phyloP scores from a whole-genome alignment of 2,113 vertebrate genomes.

The Ctenomys sociabilis region DNA sequence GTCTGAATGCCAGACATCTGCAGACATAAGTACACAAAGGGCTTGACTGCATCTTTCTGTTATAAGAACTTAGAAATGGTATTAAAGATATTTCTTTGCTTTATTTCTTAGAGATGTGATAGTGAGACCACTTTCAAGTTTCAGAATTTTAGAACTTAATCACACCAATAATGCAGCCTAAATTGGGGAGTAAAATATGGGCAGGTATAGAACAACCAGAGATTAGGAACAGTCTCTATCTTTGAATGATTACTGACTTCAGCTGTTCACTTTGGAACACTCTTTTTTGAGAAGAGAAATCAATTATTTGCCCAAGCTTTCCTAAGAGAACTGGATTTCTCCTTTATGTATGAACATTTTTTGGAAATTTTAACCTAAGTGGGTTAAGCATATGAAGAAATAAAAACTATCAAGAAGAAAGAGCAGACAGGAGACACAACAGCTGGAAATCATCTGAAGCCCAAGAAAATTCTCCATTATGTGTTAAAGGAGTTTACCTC shows the following conservation, averaged over 20 bases:
- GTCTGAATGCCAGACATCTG: neutral
- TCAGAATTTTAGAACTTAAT: neutral
- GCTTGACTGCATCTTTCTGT: neutral
- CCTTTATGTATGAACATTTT: neutral
- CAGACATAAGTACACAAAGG: neutral
- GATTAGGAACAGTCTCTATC: neutral
- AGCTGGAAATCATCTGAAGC: neutral
- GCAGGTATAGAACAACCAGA: neutral
- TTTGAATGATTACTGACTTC: neutral
- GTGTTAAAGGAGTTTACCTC: neutral
- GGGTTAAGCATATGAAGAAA: neutral
- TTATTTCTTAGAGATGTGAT: neutral
- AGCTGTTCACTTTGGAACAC: neutral
- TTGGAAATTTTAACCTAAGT: constrained; percentile 7
- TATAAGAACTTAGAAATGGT: neutral
- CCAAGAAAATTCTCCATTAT: no score
- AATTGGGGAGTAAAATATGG: neutral
- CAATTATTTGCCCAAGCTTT: neutral
- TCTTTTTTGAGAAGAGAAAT: neutral
- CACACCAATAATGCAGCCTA: neutral
- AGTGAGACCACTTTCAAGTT: neutral
- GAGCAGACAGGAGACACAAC: neutral
- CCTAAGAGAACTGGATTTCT: neutral
- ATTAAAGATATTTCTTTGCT: neutral
- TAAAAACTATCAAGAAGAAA: constrained; percentile 4